Percentiles rank a stretch among this genome's conserved stretches.
These are phyloP conservation scores for Temnothorax ravouxi DNA, from an alignment of 2,888 invertebrate genomes.

Conservation along the genomic window DNA sequence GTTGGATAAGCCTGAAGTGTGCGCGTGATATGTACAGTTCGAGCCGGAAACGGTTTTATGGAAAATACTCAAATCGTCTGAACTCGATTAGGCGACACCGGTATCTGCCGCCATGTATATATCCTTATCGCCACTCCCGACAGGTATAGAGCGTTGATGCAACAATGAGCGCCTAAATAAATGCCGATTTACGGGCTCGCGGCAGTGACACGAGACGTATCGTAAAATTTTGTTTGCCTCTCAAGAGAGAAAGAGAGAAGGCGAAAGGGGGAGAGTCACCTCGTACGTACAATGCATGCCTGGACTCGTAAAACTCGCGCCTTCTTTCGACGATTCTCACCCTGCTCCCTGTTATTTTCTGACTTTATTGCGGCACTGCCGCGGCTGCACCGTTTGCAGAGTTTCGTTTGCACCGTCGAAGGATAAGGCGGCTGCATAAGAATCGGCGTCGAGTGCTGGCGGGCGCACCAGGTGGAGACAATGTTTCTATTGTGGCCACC, in stretches of 20 bases:
- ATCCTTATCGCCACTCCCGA: constrained; percentile 62
- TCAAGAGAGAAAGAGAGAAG: neutral
- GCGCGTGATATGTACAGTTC: constrained; percentile 14
- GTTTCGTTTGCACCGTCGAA: constrained; percentile 71
- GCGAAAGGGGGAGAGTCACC: constrained; percentile 40
- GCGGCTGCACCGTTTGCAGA: constrained; percentile 76
- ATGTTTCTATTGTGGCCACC: constrained; percentile 75
- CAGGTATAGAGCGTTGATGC: constrained; percentile 51
- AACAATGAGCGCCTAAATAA: constrained; percentile 71
- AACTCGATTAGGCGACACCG: constrained; percentile 27
- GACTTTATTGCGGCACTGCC: constrained; percentile 75
- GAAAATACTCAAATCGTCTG: constrained; percentile 46
- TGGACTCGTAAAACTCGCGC: constrained; percentile 81
- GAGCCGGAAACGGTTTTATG: constrained; percentile 38
- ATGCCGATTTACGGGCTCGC: constrained; percentile 74
- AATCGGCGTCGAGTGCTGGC: constrained; percentile 37
- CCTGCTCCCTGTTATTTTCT: constrained; percentile 75
- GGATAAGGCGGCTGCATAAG: constrained; percentile 49
- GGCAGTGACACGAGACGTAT: constrained; percentile 67
- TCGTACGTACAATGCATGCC: constrained; percentile 71
- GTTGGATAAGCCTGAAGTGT: neutral
- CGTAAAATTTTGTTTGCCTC: constrained; percentile 76
- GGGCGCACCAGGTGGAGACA: constrained; percentile 64
- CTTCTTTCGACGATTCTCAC: constrained; percentile 78
- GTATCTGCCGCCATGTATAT: constrained; percentile 51